Evolutionary conservation across 2,797 vertebrate species (phyloP), one percentile per base, ranked within the genome.

Genomic region (Smutsia temminckii): DNA sequence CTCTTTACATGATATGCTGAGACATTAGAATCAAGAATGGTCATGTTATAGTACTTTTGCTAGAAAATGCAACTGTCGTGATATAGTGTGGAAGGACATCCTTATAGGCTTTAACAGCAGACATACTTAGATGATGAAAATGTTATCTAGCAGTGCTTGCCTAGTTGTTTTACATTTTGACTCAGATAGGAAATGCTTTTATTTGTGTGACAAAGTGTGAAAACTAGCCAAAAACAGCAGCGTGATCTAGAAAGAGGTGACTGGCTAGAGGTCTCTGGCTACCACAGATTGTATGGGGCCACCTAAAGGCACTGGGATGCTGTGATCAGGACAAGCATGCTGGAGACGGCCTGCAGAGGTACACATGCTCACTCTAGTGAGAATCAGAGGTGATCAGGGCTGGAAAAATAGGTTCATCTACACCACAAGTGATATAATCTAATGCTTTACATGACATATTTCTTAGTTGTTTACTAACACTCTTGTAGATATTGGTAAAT

Each of bases 221-320:
- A 20, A 32, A n/a, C 27, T 13, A 68, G 17, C 8, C 68, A 13
- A 42, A 25, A 12, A 27, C 11, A 71, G 42, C 17, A 61, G 40
- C 55, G 17, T 57, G 49, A 53, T 64, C 59, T 74, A 40, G 32
- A 53, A 49, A 79, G 20, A 34, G 34, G 69, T n/a, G 25, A 37
- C 27, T 55, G 16, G 32, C 20, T 13, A 7, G 6, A 42, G 13
- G 14, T n/a, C 51, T 32, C 14, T 13, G n/a, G 2, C 13, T 34
- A 0, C 53, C 8, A 27, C 55, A 51, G 17, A 55, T 0, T 9
- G 27, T 21, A 2, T 0, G 1, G 17, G 37, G 10, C 27, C 75
- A 68, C 53, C 29, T 42, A 10, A n/a, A 66, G 66, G 2, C 25
- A 10, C 25, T 14, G 6, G 20, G 32, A 25, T 51, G 14, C 18